phyloP scores from a whole-genome alignment of 1,140 invertebrate species.

The Ceratina calcarata region DNA sequence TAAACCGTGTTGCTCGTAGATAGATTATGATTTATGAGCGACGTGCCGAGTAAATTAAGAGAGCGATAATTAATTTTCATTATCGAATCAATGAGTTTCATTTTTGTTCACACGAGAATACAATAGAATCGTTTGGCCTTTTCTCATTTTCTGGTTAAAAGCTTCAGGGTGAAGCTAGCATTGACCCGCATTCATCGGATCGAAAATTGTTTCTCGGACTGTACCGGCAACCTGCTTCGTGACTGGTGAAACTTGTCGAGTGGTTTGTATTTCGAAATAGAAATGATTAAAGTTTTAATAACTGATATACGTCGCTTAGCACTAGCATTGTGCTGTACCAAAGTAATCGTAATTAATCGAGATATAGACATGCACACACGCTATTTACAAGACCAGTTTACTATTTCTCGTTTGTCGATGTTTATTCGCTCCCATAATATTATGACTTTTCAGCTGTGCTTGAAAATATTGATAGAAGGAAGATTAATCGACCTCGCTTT shows the following conservation, averaged over 20 bases:
- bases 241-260: constrained; percentile 38
- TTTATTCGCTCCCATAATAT: no score
- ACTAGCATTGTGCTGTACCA: constrained; percentile 60
- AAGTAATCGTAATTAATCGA: constrained; percentile 47
- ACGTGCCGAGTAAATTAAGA: constrained; percentile 4
- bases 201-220: constrained; percentile 45
- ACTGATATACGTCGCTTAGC: constrained; percentile 53
- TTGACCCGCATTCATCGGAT: constrained; percentile 25
- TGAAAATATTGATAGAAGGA: not conserved
- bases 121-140: not conserved
- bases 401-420: no score
- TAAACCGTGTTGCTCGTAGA: constrained; percentile 32
- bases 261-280: constrained; percentile 65
- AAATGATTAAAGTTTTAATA: constrained; percentile 74
- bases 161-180: constrained; percentile 7
- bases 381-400: no score
- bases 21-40: constrained; percentile 56
- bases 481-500: not conserved
- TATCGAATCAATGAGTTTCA: not conserved
- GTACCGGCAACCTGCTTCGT: constrained; percentile 33
- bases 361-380: no score
- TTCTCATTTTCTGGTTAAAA: not conserved
- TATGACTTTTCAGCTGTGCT: no score
- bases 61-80: constrained; percentile 14
- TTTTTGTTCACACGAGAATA: not conserved